A percentile compares a stretch with the other conserved stretches of the same genome.
Conservation (phyloP, 64 coral and sea anemone genomes). For the Porites australiensis region DNA sequence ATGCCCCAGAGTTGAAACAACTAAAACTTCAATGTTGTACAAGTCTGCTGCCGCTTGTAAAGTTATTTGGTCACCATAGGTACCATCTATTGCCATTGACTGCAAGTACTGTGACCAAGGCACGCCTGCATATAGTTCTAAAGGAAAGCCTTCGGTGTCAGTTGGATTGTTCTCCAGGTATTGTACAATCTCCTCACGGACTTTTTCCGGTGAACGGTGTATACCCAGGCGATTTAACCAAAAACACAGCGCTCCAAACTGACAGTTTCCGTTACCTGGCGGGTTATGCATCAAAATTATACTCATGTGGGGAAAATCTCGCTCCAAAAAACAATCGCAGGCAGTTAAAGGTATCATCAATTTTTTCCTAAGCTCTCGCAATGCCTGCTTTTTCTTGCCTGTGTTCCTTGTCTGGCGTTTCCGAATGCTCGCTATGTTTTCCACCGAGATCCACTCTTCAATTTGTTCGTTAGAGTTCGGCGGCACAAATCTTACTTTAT, state of each 20-base stretch:
- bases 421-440: conserved; percentile 34
- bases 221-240: conserved; percentile 17
- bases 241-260: no score
- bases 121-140: conserved; percentile 49
- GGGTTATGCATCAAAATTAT: conserved; percentile 53
- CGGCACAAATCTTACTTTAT: conserved; percentile 23
- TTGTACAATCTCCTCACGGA: conserved; percentile 48
- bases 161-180: no score
- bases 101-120: conserved; percentile 31
- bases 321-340: conserved; percentile 23
- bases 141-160: no score
- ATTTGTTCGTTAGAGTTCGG: background rate
- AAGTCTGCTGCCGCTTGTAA: no score
- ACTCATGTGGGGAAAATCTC: conserved; percentile 44
- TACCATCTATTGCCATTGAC: conserved; percentile 38
- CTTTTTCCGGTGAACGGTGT: background rate
- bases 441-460: conserved; percentile 48
- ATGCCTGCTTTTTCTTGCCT: background rate
- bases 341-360: background rate
- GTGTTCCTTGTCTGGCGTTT: background rate
- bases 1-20: no score
- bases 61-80: no score
- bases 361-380: conserved; percentile 30
- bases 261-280: conserved; percentile 33
- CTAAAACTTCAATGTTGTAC: no score